These are phyloP conservation scores for Pygathrix nemaeus DNA, from an alignment of 2,113 vertebrate species.

Conservation along the genomic window DNA sequence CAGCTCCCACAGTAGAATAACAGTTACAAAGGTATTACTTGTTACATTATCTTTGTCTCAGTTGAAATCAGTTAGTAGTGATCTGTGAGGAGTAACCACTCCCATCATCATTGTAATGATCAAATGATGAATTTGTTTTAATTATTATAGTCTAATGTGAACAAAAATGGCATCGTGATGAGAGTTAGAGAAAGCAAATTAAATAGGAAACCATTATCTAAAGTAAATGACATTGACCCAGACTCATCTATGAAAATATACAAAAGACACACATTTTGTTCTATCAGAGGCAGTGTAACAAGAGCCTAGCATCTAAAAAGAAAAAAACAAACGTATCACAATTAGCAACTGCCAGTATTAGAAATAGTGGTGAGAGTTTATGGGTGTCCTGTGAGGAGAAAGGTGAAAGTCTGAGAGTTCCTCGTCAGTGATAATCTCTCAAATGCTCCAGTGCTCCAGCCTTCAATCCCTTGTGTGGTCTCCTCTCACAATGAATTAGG, in stretches of 20 bases:
- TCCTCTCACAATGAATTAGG: background rate
- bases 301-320: background rate
- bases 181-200: background rate
- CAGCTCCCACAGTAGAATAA: background rate
- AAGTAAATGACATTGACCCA: background rate
- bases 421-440: background rate
- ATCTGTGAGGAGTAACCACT: background rate
- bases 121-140: background rate
- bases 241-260: background rate
- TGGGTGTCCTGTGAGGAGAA: background rate
- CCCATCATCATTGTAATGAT: background rate
- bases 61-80: background rate
- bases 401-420: background rate
- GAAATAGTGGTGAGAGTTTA: background rate
- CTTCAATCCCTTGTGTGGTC: background rate
- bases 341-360: background rate
- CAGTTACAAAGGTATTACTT: background rate
- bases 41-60: slow-evolving; percentile 9
- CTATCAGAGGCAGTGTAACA: background rate
- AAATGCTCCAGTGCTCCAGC: background rate
- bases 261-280: background rate
- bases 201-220: background rate
- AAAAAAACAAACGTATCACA: background rate
- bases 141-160: background rate
- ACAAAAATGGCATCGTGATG: background rate